A percentile compares a stretch with the other conserved stretches of the same genome.
Evolutionary conservation across 2,888 invertebrate species (phyloP).

Genomic region (Dendrolimus pini): DNA sequence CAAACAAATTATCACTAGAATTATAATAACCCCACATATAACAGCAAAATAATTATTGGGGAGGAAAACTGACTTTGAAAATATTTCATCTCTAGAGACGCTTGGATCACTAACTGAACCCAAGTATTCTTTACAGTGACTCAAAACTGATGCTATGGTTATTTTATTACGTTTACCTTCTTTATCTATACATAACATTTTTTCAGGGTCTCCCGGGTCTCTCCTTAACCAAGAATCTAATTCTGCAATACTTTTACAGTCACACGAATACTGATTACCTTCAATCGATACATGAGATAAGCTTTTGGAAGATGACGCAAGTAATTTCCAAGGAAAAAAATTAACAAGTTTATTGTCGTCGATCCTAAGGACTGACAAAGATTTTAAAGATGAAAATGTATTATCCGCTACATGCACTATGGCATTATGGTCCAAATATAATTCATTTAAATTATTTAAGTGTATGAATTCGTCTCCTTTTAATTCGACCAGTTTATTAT

Average conservation of each 20-base stretch:
- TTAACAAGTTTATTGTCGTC: slow-evolving; percentile 87
- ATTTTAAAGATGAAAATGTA: slow-evolving; percentile 85
- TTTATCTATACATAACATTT: slow-evolving; percentile 81
- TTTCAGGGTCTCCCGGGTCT: slow-evolving; percentile 81
- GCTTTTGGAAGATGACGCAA: slow-evolving; percentile 78
- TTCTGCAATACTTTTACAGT: slow-evolving; percentile 83
- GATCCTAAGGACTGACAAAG: slow-evolving; percentile 82
- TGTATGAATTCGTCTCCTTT: slow-evolving; percentile 88
- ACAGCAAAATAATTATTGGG: slow-evolving; percentile 85
- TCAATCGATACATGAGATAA: slow-evolving; percentile 82
- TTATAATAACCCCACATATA: slow-evolving; percentile 82
- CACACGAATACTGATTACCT: slow-evolving; percentile 90
- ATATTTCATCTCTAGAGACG: slow-evolving; percentile 65
- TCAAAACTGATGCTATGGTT: slow-evolving; percentile 71
- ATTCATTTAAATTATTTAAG: slow-evolving; percentile 83
- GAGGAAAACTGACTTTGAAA: slow-evolving; percentile 78
- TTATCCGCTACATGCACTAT: slow-evolving; percentile 85
- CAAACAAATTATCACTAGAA: slow-evolving; percentile 81
- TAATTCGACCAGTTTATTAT: slow-evolving; percentile 83
- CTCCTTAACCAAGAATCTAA: slow-evolving; percentile 82
- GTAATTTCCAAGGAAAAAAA: slow-evolving; percentile 83
- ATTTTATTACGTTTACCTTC: slow-evolving; percentile 70
- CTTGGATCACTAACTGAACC: slow-evolving; percentile 66
- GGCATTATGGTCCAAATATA: slow-evolving; percentile 88
- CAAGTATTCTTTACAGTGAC: slow-evolving; percentile 80